Evolutionary conservation across 1,140 invertebrate genomes (phyloP), one percentile per base, ranked within the genome.

Genomic region (Camponotus vicinus): DNA sequence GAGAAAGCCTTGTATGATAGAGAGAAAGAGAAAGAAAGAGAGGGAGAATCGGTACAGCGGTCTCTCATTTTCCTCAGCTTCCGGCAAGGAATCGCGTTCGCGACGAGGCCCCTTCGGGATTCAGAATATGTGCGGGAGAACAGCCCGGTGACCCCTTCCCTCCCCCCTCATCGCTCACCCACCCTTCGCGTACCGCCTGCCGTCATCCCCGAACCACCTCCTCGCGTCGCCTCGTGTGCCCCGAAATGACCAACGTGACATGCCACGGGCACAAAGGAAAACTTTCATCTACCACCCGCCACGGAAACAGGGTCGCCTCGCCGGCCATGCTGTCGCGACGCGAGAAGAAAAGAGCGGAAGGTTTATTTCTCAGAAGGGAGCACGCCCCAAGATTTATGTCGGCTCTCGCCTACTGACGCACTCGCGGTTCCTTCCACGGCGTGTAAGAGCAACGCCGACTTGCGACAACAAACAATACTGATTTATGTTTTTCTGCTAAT

Each of bases 241-340:
- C 64, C 71, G 86, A 70, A 89, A 90, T 88, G 89, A 86, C 86
- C 89, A 79, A 78, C 88, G 86, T 88, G 89, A 90, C 89, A 90
- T 88, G 89, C 55, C 64, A 59, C 61, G 63, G 40, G 87, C 84
- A 91, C 89, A 91, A 91, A 91, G 87, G 89, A 57, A 90, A 91
- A 91, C 89, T 91, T 90, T 91, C 89, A 88, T 90, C 89, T 90
- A 90, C 88, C 88, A 90, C 86, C 89, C 89, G 75, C 89, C 57
- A 87, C 85, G 89, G 89, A 89, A 90, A 90, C 89, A 87, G 66
- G 88, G 88, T 89, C 77, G 78, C 80, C 55, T 76, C 70, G 84
- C 57, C 88, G 83, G 75, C 73, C 88, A 79, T 82, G 69, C 69
- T 88, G 76, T 83, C 84, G 87, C 88, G 59, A 77, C 88, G 78